phyloP scores from a whole-genome alignment of 2,888 invertebrate genomes.

The Drosophila anomelani region DNA sequence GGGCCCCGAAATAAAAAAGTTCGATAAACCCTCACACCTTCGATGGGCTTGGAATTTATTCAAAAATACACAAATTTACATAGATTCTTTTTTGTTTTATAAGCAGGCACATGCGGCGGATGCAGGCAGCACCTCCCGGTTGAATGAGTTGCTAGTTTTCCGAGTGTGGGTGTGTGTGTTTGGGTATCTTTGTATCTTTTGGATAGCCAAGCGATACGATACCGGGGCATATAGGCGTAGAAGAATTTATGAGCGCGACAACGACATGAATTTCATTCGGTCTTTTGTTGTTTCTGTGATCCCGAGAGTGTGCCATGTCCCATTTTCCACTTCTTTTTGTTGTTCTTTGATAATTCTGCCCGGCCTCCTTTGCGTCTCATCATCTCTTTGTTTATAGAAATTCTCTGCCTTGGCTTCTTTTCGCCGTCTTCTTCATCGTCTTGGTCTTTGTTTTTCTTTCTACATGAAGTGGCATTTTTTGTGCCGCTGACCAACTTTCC shows the following conservation, averaged over 20 bases:
- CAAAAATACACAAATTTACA: slow-evolving; percentile 36
- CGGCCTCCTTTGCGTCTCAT: slow-evolving; percentile 37
- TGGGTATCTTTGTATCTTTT: slow-evolving; percentile 28
- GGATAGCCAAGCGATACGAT: slow-evolving; percentile 38
- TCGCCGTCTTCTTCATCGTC: slow-evolving; percentile 23
- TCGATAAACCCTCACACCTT: slow-evolving; percentile 39
- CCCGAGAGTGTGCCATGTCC: slow-evolving; percentile 47
- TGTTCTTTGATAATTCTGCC: slow-evolving; percentile 50
- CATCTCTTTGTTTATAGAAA: slow-evolving; percentile 51
- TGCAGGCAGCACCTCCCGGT: slow-evolving; percentile 34
- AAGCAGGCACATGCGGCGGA: slow-evolving; percentile 20
- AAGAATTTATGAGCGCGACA: slow-evolving; percentile 52
- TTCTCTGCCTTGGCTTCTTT: slow-evolving; percentile 38
- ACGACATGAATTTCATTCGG: slow-evolving; percentile 47
- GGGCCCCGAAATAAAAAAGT: slow-evolving; percentile 4
- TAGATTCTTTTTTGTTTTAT: slow-evolving; percentile 43
- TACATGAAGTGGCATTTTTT: slow-evolving; percentile 50
- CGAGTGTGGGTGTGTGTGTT: slow-evolving; percentile 17
- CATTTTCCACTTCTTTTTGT: slow-evolving; percentile 43
- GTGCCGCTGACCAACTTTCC: slow-evolving; percentile 49
- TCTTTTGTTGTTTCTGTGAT: slow-evolving; percentile 39
- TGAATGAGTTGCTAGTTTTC: slow-evolving; percentile 44
- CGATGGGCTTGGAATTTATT: slow-evolving; percentile 41
- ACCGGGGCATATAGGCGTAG: slow-evolving; percentile 32
- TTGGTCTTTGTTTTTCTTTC: slow-evolving; percentile 43